Conservation (phyloP, 2,113 vertebrate species). For the Tachysurus vachellii region DNA sequence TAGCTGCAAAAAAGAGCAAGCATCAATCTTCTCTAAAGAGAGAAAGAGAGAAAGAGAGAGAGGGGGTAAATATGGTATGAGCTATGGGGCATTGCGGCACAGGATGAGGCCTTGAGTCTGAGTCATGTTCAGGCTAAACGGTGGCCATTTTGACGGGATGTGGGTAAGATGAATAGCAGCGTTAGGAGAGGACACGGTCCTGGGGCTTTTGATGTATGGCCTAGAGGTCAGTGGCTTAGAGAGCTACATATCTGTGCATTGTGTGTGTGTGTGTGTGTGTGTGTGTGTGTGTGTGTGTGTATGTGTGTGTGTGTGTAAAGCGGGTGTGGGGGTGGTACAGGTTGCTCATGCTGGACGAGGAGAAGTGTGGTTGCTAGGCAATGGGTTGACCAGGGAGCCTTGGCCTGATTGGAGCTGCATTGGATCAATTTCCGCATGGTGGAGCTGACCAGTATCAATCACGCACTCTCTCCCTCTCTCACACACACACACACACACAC, state of each 20-base stretch:
- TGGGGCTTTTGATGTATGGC: conserved; percentile 63
- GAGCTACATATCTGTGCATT: conserved; percentile 24
- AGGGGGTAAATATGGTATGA: conserved; percentile 33
- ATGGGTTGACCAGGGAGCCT: conserved; percentile 74
- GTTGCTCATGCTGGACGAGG: conserved; percentile 63
- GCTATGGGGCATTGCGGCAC: conserved; percentile 30
- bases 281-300: neutral
- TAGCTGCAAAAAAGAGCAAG: neutral
- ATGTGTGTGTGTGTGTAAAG: conserved; percentile 6
- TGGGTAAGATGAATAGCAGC: conserved; percentile 53
- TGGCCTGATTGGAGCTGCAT: conserved; percentile 72
- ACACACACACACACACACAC: conserved; percentile 37
- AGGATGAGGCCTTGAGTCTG: conserved; percentile 46
- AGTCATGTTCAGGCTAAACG: conserved; percentile 38
- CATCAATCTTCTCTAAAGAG: conserved; percentile 14
- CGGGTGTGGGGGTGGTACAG: conserved; percentile 38
- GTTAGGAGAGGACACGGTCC: conserved; percentile 50
- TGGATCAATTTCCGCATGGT: conserved; percentile 74
- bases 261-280: conserved; percentile 18
- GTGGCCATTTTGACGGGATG: conserved; percentile 43
- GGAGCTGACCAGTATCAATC: conserved; percentile 67
- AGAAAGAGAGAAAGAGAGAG: conserved; percentile 18
- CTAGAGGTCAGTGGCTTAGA: conserved; percentile 61
- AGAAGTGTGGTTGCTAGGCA: conserved; percentile 72
- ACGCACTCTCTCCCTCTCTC: conserved; percentile 46